Percentiles rank a stretch among this genome's conserved stretches.
These are phyloP conservation scores for Melopsittacus undulatus DNA, from an alignment of 2,797 vertebrate species.

Conservation along the genomic window DNA sequence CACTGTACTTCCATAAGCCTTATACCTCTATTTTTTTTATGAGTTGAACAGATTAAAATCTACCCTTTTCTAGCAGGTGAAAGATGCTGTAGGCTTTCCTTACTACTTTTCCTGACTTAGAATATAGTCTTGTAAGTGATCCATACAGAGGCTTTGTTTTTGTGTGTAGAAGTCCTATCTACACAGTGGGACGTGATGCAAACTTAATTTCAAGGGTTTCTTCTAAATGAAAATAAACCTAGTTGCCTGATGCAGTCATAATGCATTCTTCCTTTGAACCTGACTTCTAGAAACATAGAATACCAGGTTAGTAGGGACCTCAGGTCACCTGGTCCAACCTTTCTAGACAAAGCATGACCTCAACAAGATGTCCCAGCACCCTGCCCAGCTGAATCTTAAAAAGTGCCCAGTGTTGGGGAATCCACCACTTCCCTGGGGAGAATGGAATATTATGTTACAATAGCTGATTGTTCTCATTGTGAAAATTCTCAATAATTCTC, in stretches of 20 bases:
- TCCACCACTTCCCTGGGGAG: neutral
- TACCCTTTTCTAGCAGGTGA: neutral
- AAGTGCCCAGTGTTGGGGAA: neutral
- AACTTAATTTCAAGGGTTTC: neutral
- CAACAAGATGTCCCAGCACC: neutral
- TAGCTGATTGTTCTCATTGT: neutral
- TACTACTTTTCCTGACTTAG: neutral
- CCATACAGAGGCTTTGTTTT: neutral
- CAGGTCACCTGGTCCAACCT: neutral
- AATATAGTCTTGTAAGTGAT: neutral
- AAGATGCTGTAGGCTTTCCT: neutral
- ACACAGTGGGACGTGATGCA: neutral
- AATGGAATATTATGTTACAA: neutral
- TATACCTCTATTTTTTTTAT: neutral
- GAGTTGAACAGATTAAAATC: neutral
- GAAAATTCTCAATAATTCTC: neutral
- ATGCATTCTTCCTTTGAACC: neutral
- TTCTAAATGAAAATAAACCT: neutral
- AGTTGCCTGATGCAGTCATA: neutral
- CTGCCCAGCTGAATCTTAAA: neutral
- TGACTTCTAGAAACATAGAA: neutral
- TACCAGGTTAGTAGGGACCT: neutral
- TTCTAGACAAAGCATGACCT: neutral
- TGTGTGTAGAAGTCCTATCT: accelerated
- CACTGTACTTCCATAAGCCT: neutral